Base-by-base conservation (phyloP, 2,113 vertebrate species). In the Neogobius melanostomus region DNA sequence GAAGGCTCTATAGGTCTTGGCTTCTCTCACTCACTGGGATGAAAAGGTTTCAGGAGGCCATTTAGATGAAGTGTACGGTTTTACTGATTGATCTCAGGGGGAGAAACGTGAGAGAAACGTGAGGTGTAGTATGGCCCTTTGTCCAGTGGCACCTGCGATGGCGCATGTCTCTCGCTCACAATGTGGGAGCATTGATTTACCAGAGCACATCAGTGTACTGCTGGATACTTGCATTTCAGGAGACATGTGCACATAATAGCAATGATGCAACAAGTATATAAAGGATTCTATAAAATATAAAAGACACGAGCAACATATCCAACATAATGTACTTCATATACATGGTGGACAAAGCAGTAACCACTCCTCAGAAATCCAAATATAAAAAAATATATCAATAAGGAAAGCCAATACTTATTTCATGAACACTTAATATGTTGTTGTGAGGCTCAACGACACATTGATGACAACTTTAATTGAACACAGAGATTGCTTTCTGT, bases 101-200 rank as follows among this genome's bases (percentile, higher is more conserved):
- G 61, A 74, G 84, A 82, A 70, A 83, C 44, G 83, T 74, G 85
- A 87, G 76, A 78, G 85, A 85, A 84, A 87, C 28, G 63, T 80
- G 74, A 81, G 89, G 76, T 88, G 79, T 86, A 82, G 74, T 68
- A 63, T 84, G 11, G 83, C 81, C 62, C 72, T 82, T 79, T 88
- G 85, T 89, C 68, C 68, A 16, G 62, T 71, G 74, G 82, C 82
- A 82, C 85, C 77, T 80, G 15, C 1, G 45, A 71, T 74, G 74
- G 79, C 47, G 67, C 49, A 56, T 84, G 65, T 82, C 59, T 65
- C 45, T n/a, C 78, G 73, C 46, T 70, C 72, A 87, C 86, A 88
- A 87, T 75, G 75, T 63, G 36, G 75, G 66, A 85, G 89, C 87
- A 47, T 83, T 90, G 83, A 82, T 88, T 90, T 87, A 85, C 87